Conservation (phyloP, 2,113 vertebrate genomes). For the Halcyon malimbica region DNA sequence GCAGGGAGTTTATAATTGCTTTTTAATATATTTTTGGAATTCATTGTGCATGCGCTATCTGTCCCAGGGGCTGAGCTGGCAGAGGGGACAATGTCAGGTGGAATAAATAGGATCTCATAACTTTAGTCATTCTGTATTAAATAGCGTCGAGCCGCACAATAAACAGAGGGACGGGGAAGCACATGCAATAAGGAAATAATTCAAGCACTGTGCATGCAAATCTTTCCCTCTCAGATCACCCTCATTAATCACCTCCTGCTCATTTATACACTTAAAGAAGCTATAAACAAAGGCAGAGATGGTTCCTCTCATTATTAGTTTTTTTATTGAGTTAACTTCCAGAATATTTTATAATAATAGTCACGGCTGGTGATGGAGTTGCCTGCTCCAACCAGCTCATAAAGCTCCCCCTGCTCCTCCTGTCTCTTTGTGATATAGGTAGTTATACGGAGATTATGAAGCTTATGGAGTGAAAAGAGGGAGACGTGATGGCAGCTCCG, state of each 20-base stretch:
- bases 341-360: slow-evolving; percentile 62
- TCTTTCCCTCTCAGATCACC: slow-evolving; percentile 25
- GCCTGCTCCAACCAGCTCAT: slow-evolving; percentile 31
- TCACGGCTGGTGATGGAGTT: slow-evolving; percentile 34
- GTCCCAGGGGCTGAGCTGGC: slow-evolving; percentile 48
- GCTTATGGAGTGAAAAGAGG: slow-evolving; percentile 10
- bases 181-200: slow-evolving; percentile 41
- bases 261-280: slow-evolving; percentile 63
- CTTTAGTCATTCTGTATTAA: slow-evolving; percentile 63
- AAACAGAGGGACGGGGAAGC: slow-evolving; percentile 41
- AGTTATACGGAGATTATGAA: not conserved
- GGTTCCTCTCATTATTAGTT: slow-evolving; percentile 62
- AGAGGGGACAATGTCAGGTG: slow-evolving; percentile 40
- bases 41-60: slow-evolving; percentile 68
- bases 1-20: slow-evolving; percentile 75
- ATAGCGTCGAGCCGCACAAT: not conserved
- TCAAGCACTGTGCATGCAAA: slow-evolving; percentile 44
- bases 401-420: slow-evolving; percentile 38
- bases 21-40: slow-evolving; percentile 77
- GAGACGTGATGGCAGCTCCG: not conserved
- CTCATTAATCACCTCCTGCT: slow-evolving; percentile 54
- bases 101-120: slow-evolving; percentile 68
- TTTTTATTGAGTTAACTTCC: slow-evolving; percentile 61
- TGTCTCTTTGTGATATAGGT: not conserved
- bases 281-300: slow-evolving; percentile 46